phyloP scores from a whole-genome alignment of 2,113 vertebrate species.

The Ochotona curzoniae region DNA sequence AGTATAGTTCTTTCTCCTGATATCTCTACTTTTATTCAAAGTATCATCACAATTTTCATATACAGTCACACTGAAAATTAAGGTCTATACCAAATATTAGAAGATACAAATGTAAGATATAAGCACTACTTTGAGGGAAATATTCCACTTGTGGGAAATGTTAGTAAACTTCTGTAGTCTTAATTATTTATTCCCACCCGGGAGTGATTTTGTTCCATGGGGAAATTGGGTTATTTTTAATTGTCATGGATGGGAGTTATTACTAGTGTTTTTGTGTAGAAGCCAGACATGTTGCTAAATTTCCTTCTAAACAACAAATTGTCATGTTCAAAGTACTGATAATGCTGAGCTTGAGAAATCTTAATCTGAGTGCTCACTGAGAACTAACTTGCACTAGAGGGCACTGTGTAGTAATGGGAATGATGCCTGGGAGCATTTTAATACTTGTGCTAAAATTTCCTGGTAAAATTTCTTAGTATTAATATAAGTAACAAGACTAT shows the following conservation, averaged over 20 bases:
- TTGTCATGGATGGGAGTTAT: neutral
- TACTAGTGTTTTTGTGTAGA: neutral
- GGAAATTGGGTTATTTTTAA: neutral
- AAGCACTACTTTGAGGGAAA: neutral
- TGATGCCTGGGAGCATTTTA: neutral
- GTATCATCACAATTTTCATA: neutral
- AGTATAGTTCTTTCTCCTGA: neutral
- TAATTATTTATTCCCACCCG: neutral
- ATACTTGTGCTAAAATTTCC: neutral
- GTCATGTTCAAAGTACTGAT: neutral
- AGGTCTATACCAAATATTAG: neutral
- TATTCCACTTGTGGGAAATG: neutral
- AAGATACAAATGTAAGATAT: conserved; percentile 1
- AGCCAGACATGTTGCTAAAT: neutral
- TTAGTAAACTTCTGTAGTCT: neutral
- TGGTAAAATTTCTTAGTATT: neutral
- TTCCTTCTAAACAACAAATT: neutral
- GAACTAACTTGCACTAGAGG: neutral
- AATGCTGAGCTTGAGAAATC: neutral
- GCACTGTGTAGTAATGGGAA: neutral
- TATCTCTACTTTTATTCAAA: neutral
- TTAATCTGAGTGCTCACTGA: neutral
- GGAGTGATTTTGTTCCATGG: conserved; percentile 3
- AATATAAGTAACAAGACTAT: neutral
- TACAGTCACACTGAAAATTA: neutral